A percentile compares a stretch with the other conserved stretches of the same genome.
Conservation (phyloP, 2,797 vertebrate species). For the Syndactyla subalaris region DNA sequence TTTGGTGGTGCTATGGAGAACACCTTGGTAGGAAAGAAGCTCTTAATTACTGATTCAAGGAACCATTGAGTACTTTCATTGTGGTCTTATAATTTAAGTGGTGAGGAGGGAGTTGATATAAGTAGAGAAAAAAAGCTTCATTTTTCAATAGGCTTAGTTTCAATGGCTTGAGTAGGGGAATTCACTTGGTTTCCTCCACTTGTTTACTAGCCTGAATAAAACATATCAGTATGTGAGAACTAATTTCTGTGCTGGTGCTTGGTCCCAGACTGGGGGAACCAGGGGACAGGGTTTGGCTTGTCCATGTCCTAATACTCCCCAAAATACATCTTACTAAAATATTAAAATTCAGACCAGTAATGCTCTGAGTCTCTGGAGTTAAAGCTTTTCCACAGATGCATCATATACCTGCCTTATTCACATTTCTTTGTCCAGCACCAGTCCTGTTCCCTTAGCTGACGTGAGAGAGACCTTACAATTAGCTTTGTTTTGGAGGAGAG, state of each 20-base stretch:
- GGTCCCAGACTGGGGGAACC: background rate
- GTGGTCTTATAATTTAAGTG: rapidly evolving
- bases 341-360: background rate
- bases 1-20: background rate
- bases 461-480: background rate
- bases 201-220: background rate
- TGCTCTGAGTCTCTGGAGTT: background rate
- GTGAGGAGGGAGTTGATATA: background rate
- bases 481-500: background rate
- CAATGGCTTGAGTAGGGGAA: background rate
- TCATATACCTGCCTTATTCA: background rate
- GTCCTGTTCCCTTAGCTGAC: background rate
- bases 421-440: background rate
- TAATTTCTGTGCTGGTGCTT: background rate
- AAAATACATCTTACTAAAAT: background rate
- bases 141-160: background rate
- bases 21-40: background rate
- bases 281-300: background rate
- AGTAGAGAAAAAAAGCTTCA: background rate
- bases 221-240: background rate
- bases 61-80: background rate
- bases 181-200: background rate
- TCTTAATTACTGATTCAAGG: background rate
- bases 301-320: background rate
- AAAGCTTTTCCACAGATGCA: background rate